Conservation (phyloP, 2,888 invertebrate genomes). For the Drosophila nigricruria region DNA sequence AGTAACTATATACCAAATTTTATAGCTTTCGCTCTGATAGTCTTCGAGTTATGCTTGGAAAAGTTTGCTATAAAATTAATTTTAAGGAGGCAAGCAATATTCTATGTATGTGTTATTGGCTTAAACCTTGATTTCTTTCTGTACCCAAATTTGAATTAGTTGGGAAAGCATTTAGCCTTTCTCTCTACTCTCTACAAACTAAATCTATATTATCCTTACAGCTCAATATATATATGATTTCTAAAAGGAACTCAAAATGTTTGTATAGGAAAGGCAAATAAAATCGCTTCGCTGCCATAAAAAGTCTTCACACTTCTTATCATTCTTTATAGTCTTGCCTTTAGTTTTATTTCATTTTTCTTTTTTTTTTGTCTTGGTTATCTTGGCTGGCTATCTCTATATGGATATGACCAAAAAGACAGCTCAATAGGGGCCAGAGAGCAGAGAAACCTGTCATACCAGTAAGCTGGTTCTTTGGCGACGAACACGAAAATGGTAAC, state of each 20-base stretch:
- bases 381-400: constrained; percentile 13
- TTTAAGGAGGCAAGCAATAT: background rate
- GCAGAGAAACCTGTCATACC: constrained; percentile 54
- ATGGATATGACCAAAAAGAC: constrained; percentile 27
- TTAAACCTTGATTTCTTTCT: no score
- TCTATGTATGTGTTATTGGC: no score
- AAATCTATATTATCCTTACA: background rate
- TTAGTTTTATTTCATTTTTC: background rate
- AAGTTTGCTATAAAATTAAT: background rate
- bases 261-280: background rate
- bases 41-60: background rate
- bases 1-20: background rate
- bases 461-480: constrained; percentile 52
- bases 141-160: no score
- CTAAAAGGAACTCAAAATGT: background rate
- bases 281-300: background rate
- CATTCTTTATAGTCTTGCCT: constrained; percentile 3
- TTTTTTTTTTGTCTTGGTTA: background rate
- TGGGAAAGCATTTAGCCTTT: no score
- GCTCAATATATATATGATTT: background rate
- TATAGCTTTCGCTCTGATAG: no score
- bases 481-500: constrained; percentile 65
- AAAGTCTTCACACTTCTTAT: constrained; percentile 19
- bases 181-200: background rate
- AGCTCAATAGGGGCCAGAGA: constrained; percentile 22